phyloP scores from a whole-genome alignment of 2,113 vertebrate species.

The Pseudorectes ferrugineus region DNA sequence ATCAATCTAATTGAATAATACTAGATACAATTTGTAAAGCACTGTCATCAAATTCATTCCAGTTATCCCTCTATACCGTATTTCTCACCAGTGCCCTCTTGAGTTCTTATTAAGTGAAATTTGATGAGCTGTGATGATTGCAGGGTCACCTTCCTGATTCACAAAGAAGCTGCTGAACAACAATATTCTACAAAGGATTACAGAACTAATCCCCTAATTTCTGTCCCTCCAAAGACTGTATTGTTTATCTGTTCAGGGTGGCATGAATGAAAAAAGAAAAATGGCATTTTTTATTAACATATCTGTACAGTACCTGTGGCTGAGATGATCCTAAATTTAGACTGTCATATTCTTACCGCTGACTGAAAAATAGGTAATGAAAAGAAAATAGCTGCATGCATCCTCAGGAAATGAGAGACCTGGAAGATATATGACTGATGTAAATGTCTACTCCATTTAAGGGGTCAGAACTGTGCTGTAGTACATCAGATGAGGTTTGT shows the following conservation, averaged over 20 bases:
- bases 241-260: neutral
- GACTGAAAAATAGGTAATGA: neutral
- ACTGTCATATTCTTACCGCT: neutral
- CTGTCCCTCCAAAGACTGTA: neutral
- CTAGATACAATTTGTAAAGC: neutral
- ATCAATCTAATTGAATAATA: neutral
- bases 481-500: neutral
- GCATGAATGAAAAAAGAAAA: constrained; percentile 9
- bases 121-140: constrained; percentile 25
- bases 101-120: constrained; percentile 29
- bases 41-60: neutral
- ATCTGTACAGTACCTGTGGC: neutral
- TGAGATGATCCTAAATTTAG: neutral
- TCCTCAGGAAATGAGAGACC: neutral
- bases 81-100: neutral
- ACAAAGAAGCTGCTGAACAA: neutral
- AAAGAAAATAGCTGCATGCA: neutral
- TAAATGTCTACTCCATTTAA: neutral
- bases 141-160: neutral
- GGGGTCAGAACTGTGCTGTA: neutral
- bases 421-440: neutral
- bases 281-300: neutral
- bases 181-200: constrained; percentile 1
- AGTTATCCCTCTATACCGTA: neutral
- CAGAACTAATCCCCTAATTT: constrained; percentile 9